Base-by-base conservation (phyloP, 2,113 vertebrate genomes). In the Charina bottae region DNA sequence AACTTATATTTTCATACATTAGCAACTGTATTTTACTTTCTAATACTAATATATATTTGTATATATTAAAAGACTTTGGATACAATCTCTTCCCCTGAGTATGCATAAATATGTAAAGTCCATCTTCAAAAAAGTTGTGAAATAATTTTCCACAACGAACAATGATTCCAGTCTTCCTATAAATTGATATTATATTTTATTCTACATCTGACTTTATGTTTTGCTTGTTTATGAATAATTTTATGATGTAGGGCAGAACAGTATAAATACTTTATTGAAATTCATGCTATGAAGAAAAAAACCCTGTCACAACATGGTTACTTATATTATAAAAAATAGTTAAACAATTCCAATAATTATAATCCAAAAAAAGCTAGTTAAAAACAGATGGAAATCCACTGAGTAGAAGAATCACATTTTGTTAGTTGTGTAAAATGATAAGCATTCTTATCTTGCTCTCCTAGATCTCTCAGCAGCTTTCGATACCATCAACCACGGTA, bases 171-270 rank as follows among this genome's bases (percentile, higher is more conserved):
- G 92, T 93, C 93, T 89, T 53, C 60, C 21, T 83, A 87, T 58
- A 59, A 0, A 83, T 24, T 91, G 60, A 15, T 58, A 37, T 89
- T 68, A 90, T 37, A 46, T 88, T 94, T 3, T 85, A 42, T 3
- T 15, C 93, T 90, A 46, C 28, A 88, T 87, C 83, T 95, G 68
- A 92, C 88, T 46, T 91, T 92, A 90, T 58, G 1, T 85, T 64
- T 90, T 78, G 91, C 4, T 49, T 49, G 3, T 49, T 49, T 49
- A 49, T 49, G 49, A 49, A 49, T 33, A 33, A 2, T 28, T 68
- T 24, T 28, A 24, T 24, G 24, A 7, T 64, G 26, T 4, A 72
- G 13, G 68, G n/a, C 68, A 33, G n/a, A 33, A 78, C 15, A 78
- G 15, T 15, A 68, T 10, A 24, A 78, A 37, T n/a, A 78, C 7